These are phyloP conservation scores for Icerya purchasi DNA, from an alignment of 2,888 invertebrate genomes.

Conservation along the genomic window DNA sequence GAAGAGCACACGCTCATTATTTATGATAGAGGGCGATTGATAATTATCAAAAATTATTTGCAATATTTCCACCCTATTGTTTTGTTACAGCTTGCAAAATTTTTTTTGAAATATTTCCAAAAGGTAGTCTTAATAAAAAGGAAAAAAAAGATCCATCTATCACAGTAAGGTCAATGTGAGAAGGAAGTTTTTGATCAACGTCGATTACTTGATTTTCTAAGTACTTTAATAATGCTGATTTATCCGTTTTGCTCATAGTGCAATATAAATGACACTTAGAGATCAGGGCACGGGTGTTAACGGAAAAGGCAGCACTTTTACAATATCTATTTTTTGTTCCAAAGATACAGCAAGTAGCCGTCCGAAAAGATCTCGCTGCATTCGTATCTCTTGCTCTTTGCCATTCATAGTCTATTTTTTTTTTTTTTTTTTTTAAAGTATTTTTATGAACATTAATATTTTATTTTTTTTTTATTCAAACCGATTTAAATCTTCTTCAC, in stretches of 20 bases:
- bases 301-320: constrained; percentile 18
- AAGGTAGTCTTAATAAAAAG: constrained; percentile 15
- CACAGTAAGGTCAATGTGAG: constrained; percentile 15
- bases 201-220: constrained; percentile 13
- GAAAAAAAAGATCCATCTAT: constrained; percentile 16
- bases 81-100: constrained; percentile 11
- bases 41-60: constrained; percentile 17
- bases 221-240: constrained; percentile 18
- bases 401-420: not conserved
- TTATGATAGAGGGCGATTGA: constrained; percentile 18
- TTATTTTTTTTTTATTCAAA: constrained; percentile 7
- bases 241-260: constrained; percentile 18
- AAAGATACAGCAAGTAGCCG: constrained; percentile 3
- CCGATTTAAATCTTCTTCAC: not conserved
- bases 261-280: constrained; percentile 19
- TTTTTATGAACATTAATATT: constrained; percentile 2
- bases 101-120: constrained; percentile 13
- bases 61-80: constrained; percentile 12
- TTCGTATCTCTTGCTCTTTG: not conserved
- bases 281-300: constrained; percentile 19
- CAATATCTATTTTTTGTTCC: constrained; percentile 16
- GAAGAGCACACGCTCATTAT: constrained; percentile 14
- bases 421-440: constrained; percentile 1
- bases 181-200: constrained; percentile 1
- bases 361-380: constrained; percentile 2